Evolutionary conservation across 2,113 vertebrate genomes (phyloP).

Genomic region (Panurus biarmicus): DNA sequence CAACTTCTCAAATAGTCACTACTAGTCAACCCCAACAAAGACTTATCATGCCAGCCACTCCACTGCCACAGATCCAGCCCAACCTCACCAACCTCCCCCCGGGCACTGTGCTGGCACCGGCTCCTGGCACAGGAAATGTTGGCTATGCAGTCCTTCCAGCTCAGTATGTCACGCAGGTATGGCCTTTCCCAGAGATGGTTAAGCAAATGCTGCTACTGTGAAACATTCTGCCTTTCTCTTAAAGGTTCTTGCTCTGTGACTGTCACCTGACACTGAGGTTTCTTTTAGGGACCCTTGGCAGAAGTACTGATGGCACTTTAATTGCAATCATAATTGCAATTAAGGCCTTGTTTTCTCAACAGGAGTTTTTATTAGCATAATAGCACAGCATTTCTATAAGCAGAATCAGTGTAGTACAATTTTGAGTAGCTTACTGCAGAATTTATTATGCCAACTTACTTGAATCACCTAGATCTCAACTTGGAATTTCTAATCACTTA

Average conservation of each 20-base stretch:
- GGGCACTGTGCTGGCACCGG: constrained; percentile 89
- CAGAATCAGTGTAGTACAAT: neutral
- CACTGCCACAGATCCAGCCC: constrained; percentile 93
- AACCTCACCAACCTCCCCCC: constrained; percentile 94
- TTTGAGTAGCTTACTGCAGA: neutral
- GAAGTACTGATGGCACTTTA: neutral
- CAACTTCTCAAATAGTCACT: constrained; percentile 84
- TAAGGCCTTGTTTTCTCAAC: neutral
- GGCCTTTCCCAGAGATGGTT: neutral
- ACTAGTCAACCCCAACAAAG: constrained; percentile 89
- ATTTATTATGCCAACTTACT: neutral
- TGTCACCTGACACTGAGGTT: neutral
- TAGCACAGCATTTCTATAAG: neutral
- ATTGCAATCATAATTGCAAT: neutral
- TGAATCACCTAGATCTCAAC: neutral
- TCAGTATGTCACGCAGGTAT: constrained; percentile 94
- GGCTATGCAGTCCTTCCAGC: constrained; percentile 94
- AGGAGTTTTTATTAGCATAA: neutral
- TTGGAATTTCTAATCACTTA: neutral
- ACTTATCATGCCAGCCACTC: constrained; percentile 96
- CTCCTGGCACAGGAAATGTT: constrained; percentile 85
- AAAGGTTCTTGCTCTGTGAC: neutral
- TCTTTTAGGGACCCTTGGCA: neutral
- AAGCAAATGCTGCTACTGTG: neutral
- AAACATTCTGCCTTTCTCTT: neutral